Evolutionary conservation across 2,888 invertebrate species (phyloP).

Genomic region (Slavum lentiscoides): DNA sequence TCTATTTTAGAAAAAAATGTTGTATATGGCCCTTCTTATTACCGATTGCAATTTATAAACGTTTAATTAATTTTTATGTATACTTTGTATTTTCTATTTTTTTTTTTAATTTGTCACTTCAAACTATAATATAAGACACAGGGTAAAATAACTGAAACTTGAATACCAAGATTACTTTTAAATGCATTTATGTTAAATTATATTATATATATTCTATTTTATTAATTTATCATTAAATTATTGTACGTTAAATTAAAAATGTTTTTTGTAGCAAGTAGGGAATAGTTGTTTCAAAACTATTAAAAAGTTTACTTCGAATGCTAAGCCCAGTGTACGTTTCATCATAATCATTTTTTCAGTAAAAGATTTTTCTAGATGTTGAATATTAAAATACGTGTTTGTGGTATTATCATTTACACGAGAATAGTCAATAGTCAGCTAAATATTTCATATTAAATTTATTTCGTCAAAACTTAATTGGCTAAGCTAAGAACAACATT

Average conservation of each 20-base stretch:
- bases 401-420: neutral
- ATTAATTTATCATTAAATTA: neutral
- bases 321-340: neutral
- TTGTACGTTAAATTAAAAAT: neutral
- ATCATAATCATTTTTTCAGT: too few relatives aligned
- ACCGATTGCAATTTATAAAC: slow-evolving; percentile 21
- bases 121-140: slow-evolving; percentile 9
- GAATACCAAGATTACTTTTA: neutral
- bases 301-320: neutral
- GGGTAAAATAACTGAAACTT: slow-evolving; percentile 8
- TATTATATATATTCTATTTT: neutral
- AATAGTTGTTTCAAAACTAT: neutral
- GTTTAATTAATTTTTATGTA: neutral
- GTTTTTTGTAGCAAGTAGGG: neutral
- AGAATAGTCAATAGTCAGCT: too few relatives aligned
- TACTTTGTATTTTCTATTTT: slow-evolving; percentile 12
- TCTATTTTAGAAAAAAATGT: slow-evolving; percentile 19
- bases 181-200: neutral
- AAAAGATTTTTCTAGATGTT: too few relatives aligned
- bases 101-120: neutral
- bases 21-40: neutral
- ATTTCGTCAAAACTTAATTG: neutral
- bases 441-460: slow-evolving; percentile 11
- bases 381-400: too few relatives aligned
- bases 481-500: slow-evolving; percentile 3